Conservation (phyloP, 2,797 vertebrate species). For the Hemibagrus guttatus region DNA sequence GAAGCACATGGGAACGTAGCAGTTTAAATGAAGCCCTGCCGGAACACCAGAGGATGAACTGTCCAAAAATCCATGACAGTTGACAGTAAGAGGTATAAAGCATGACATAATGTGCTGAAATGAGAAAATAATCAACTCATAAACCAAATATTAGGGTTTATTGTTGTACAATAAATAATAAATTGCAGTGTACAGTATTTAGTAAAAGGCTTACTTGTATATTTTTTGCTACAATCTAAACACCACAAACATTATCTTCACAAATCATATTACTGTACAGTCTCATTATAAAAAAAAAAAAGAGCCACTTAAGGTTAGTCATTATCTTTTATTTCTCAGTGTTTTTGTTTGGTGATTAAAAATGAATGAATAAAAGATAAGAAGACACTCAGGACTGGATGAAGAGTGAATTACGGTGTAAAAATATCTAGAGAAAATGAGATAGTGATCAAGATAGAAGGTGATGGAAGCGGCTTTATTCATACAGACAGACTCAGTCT, state of each 20-base stretch:
- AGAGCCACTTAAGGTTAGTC: background rate
- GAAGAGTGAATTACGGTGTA: background rate
- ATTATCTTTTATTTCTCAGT: background rate
- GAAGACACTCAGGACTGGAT: background rate
- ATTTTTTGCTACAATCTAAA: background rate
- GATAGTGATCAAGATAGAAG: background rate
- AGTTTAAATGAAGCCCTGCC: no score
- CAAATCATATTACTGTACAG: background rate
- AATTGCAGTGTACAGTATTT: background rate
- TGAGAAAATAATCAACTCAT: background rate
- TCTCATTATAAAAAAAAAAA: background rate
- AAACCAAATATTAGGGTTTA: background rate
- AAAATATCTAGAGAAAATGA: background rate
- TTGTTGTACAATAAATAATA: background rate
- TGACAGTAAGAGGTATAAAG: background rate
- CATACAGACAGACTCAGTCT: conserved; percentile 6
- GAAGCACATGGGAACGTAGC: no score
- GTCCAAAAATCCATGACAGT: no score
- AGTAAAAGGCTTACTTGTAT: background rate
- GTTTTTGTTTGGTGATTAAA: background rate
- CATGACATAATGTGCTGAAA: background rate
- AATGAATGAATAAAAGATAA: background rate
- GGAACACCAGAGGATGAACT: no score
- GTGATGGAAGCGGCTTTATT: background rate
- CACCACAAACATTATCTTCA: background rate